Conservation (phyloP, 1,140 invertebrate species). For the Lepeophtheirus salmonis region DNA sequence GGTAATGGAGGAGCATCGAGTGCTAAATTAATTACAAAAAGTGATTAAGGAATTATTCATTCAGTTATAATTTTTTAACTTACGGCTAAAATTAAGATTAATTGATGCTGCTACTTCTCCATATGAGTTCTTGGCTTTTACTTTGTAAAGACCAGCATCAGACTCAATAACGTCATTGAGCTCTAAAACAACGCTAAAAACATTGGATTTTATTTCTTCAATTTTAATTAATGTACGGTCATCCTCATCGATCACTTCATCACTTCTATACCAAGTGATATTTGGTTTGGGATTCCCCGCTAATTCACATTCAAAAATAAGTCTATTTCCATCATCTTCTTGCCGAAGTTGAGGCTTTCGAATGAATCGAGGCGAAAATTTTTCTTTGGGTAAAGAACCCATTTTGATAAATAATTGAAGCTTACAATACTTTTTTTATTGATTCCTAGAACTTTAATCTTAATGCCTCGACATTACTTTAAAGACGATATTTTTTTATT, state of each 20-base stretch:
- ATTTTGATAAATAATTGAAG: background rate
- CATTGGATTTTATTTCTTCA: slow-evolving; percentile 51
- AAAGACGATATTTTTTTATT: background rate
- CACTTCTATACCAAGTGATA: slow-evolving; percentile 74
- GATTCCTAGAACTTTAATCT: background rate
- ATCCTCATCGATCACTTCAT: slow-evolving; percentile 56
- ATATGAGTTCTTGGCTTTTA: slow-evolving; percentile 90
- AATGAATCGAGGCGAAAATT: slow-evolving; percentile 88
- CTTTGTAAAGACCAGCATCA: slow-evolving; percentile 90
- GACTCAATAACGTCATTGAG: slow-evolving; percentile 85
- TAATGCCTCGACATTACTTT: background rate
- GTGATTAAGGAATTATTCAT: slow-evolving; percentile 5
- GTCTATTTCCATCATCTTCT: slow-evolving; percentile 82
- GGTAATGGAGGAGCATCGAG: slow-evolving; percentile 16
- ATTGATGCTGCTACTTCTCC: slow-evolving; percentile 94
- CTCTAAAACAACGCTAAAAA: slow-evolving; percentile 73
- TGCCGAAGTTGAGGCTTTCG: slow-evolving; percentile 87
- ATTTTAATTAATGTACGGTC: slow-evolving; percentile 62
- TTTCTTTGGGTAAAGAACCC: slow-evolving; percentile 36
- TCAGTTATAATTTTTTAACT: slow-evolving; percentile 45
- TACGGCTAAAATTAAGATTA: slow-evolving; percentile 94
- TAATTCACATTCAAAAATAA: slow-evolving; percentile 85
- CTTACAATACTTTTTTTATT: background rate
- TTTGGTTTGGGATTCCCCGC: slow-evolving; percentile 67
- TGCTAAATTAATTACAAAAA: slow-evolving; percentile 6